Evolutionary conservation across 1,140 invertebrate genomes (phyloP).

Genomic region (Drosophila pallidifrons): DNA sequence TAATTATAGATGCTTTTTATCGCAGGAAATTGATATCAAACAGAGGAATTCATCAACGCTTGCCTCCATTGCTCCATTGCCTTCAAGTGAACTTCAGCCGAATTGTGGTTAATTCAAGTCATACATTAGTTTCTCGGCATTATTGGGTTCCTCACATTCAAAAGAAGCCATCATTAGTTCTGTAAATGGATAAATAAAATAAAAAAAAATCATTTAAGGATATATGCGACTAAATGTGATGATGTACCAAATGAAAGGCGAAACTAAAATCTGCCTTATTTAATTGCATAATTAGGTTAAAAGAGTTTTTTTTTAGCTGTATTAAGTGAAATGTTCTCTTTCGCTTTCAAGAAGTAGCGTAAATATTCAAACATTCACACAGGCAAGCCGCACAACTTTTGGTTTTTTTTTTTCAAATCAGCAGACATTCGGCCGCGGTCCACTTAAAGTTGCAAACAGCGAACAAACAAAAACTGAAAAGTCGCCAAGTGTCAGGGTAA

Average conservation of each 20-base stretch:
- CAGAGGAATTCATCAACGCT: background rate
- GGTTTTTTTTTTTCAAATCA: constrained; percentile 2
- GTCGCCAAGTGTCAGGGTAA: constrained; percentile 13
- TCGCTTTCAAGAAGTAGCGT: background rate
- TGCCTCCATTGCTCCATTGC: background rate
- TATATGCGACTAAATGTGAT: background rate
- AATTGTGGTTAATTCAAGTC: constrained; percentile 63
- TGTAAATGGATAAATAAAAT: constrained; percentile 48
- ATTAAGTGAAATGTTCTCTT: background rate
- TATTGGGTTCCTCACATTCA: constrained; percentile 80
- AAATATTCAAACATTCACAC: background rate
- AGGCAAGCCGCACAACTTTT: background rate
- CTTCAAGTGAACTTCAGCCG: background rate
- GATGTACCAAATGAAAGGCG: too few relatives aligned
- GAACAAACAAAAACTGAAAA: constrained; percentile 28
- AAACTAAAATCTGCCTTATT: too few relatives aligned
- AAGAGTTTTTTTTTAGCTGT: background rate
- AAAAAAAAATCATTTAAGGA: background rate
- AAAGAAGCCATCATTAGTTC: constrained; percentile 84
- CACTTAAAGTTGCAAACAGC: constrained; percentile 14
- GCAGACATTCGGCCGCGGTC: constrained; percentile 9
- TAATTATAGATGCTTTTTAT: constrained; percentile 4
- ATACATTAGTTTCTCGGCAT: constrained; percentile 81
- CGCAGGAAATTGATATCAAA: constrained; percentile 19
- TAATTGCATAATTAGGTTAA: background rate